Base-by-base conservation (phyloP, 2,797 vertebrate genomes). In the Notolabrus celidotus region DNA sequence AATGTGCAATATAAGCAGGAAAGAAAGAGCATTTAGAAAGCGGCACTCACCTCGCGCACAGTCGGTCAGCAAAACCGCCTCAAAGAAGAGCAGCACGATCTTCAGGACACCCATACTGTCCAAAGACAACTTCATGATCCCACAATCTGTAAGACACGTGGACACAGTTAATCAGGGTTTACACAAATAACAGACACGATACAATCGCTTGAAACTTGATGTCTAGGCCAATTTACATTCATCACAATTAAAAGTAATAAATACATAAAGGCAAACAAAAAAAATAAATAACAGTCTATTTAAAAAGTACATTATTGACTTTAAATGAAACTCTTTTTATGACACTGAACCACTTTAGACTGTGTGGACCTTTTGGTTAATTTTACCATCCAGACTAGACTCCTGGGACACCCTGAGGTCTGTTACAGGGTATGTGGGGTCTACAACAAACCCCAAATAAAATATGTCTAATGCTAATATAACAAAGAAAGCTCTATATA, bases 41-140 rank as follows among this genome's bases (percentile, higher is more conserved):
- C 50, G 54, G 23, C 34, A 46, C 88, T 89, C 81, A 93, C 92
- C 92, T 91, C 92, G 87, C 36, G 88, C 85, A 1, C 91, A 88
- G 83, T 92, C 73, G 2, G 87, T 82, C 74, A 93, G 79, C 15
- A 92, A 56, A 74, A 86, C 77, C 23, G 84, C 85, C 79, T 91
- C 80, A 39, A 88, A 80, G 83, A 92, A 52, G 82, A 92, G 61
- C 49, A 92, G 72, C 73, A 89, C 49, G 59, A 88, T 82, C 79
- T 88, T 89, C 80, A 92, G 78, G 80, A 87, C 8, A 33, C 67
- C 70, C 90, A 93, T 91, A 43, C 80, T 73, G 77, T 87, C 84
- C 81, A 79, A 55, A 74, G 55, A 82, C 77, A 84, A 69, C 80
- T 85, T 86, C 81, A 86, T 87, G 80, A 41, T 75, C 55, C 71